Conservation (phyloP, 1,140 invertebrate species). For the Danaus plexippus region DNA sequence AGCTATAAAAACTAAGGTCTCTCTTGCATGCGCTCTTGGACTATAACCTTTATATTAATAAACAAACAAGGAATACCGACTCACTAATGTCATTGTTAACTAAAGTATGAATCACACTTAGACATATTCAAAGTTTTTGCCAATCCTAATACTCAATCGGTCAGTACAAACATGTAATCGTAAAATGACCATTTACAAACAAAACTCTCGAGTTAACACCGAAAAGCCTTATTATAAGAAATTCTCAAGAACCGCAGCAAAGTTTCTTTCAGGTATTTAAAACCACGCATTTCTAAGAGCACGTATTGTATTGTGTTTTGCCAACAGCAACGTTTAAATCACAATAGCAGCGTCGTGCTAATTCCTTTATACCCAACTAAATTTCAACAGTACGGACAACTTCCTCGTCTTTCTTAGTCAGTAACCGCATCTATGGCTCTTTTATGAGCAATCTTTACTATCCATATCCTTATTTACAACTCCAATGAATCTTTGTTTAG, state of each 20-base stretch:
- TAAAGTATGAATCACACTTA: too few relatives aligned
- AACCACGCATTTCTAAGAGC: slow-evolving; percentile 15
- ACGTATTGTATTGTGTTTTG: slow-evolving; percentile 33
- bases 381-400: slow-evolving; percentile 43
- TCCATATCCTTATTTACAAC: slow-evolving; percentile 53
- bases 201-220: slow-evolving; percentile 1
- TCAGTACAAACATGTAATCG: too few relatives aligned
- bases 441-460: slow-evolving; percentile 42
- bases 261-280: slow-evolving; percentile 14
- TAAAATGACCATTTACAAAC: slow-evolving; percentile 10
- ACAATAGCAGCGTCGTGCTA: slow-evolving; percentile 37
- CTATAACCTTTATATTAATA: too few relatives aligned
- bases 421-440: slow-evolving; percentile 35
- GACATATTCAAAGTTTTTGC: too few relatives aligned
- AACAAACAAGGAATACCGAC: too few relatives aligned
- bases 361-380: slow-evolving; percentile 35
- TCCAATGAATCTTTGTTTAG: slow-evolving; percentile 31
- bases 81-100: too few relatives aligned
- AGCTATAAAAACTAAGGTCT: too few relatives aligned
- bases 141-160: too few relatives aligned
- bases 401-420: slow-evolving; percentile 53
- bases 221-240: slow-evolving; percentile 7
- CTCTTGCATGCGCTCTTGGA: too few relatives aligned
- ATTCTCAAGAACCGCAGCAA: slow-evolving; percentile 15
- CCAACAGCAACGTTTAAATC: slow-evolving; percentile 39